These are phyloP conservation scores for Psettodes erumei DNA, from an alignment of 2,113 vertebrate species.

Conservation along the genomic window DNA sequence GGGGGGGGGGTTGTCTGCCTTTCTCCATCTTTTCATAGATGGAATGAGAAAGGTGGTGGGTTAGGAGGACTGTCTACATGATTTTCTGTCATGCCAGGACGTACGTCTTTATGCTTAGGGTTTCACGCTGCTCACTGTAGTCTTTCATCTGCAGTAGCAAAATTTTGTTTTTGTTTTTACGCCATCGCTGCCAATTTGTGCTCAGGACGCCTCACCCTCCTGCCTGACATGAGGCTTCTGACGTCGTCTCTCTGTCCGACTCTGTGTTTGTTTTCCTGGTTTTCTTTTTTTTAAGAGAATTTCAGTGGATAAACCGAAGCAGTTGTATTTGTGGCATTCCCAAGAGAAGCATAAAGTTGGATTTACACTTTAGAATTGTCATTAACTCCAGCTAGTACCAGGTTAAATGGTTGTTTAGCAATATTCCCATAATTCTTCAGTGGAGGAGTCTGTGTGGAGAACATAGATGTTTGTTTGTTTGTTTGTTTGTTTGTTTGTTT, in stretches of 20 bases:
- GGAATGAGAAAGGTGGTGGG: slow-evolving; percentile 43
- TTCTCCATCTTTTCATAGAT: slow-evolving; percentile 49
- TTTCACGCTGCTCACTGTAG: slow-evolving; percentile 46
- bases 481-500: not conserved
- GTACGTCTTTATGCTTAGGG: slow-evolving; percentile 44
- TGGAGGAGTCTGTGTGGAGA: slow-evolving; percentile 25
- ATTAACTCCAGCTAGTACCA: slow-evolving; percentile 23
- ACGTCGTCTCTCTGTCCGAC: slow-evolving; percentile 45
- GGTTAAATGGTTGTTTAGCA: slow-evolving; percentile 46
- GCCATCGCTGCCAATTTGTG: slow-evolving; percentile 62
- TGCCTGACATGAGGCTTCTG: slow-evolving; percentile 61
- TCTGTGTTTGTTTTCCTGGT: slow-evolving; percentile 24
- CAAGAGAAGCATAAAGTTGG: slow-evolving; percentile 16
- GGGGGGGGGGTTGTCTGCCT: too few relatives aligned
- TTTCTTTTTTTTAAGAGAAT: slow-evolving; percentile 15
- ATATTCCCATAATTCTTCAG: slow-evolving; percentile 50
- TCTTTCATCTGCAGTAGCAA: slow-evolving; percentile 55
- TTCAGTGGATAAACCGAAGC: slow-evolving; percentile 20
- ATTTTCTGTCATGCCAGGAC: slow-evolving; percentile 50
- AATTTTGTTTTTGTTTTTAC: slow-evolving; percentile 55
- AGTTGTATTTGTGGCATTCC: slow-evolving; percentile 28
- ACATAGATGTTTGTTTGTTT: not conserved
- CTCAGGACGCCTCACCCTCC: slow-evolving; percentile 62
- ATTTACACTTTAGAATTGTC: slow-evolving; percentile 27
- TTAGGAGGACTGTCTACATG: slow-evolving; percentile 34